Base-by-base conservation (phyloP, 2,888 invertebrate genomes). In the Acronicta alni region DNA sequence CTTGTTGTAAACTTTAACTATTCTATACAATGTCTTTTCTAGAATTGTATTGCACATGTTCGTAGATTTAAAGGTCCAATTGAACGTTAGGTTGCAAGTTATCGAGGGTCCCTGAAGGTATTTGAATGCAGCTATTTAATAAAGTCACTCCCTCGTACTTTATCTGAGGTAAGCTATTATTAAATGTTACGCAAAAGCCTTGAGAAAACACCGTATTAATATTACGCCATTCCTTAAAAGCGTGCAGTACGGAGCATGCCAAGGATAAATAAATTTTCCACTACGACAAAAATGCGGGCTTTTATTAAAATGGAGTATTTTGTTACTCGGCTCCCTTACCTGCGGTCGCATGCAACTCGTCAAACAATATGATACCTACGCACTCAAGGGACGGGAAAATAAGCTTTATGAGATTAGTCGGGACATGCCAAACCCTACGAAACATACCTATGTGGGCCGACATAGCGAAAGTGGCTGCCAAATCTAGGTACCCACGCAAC, bases 321-420 rank as follows among this genome's bases (percentile, higher is more conserved):
- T 26, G 58, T 39, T 26, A n/a, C 15, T 35, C n/a, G 32, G 59
- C 37, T 10, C 45, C 57, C 54, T 51, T 74, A 73, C 78, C 76
- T 78, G 70, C 53, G 77, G 73, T 64, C 53, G 53, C 71, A 73
- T 81, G 79, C 81, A 79, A 55, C 73, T 73, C 75, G 60, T 76
- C 77, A 79, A 68, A 72, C 76, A 80, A 80, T 72, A 73, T 75
- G 74, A 79, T 74, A 72, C 70, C 66, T 59, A 59, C 70, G 70
- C 77, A 71, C 78, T 81, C 77, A 57, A 18, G 59, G 78, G 77
- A 80, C 72, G 78, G 67, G 75, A 73, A 82, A 83, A 82, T 86
- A 86, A 85, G 87, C 86, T 85, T 86, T 81, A 84, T 80, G 77
- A 84, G 88, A 85, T 89, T 88, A 88, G 67, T 77, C 55, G 82